Conservation (phyloP, 2,888 invertebrate species). For the Acrobasis consociella region DNA sequence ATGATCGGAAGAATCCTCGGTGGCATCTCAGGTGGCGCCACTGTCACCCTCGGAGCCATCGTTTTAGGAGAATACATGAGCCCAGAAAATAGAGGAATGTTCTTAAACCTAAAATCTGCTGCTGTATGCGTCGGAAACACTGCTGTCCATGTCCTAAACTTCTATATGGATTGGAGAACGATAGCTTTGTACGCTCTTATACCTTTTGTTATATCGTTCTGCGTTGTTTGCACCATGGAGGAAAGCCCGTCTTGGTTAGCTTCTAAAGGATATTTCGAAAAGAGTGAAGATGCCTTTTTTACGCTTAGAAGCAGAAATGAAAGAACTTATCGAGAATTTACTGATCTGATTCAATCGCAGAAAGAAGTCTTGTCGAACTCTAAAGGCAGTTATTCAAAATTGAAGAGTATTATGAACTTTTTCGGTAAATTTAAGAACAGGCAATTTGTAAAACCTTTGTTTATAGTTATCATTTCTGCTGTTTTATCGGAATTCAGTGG, state of each 20-base stretch:
- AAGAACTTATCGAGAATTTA: conserved; percentile 40
- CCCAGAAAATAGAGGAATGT: conserved; percentile 52
- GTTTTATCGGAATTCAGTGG: conserved; percentile 48
- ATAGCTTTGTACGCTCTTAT: conserved; percentile 41
- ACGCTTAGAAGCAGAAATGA: conserved; percentile 71
- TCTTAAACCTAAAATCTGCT: conserved; percentile 48
- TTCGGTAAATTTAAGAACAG: conserved; percentile 38
- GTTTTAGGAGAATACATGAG: conserved; percentile 56
- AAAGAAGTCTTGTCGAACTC: conserved; percentile 31
- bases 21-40: conserved; percentile 70
- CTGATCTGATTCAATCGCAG: conserved; percentile 44
- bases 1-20: conserved; percentile 45
- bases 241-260: conserved; percentile 85
- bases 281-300: conserved; percentile 75
- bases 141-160: conserved; percentile 42
- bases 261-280: conserved; percentile 55
- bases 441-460: conserved; percentile 44
- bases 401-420: conserved; percentile 22
- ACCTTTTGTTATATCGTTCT: conserved; percentile 37
- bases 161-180: conserved; percentile 46
- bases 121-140: conserved; percentile 43
- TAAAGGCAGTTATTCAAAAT: conserved; percentile 1
- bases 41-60: conserved; percentile 55
- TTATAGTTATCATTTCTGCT: conserved; percentile 42
- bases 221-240: conserved; percentile 67